Evolutionary conservation across 2,113 vertebrate species (phyloP).

Genomic region (Leucoraja erinaceus): DNA sequence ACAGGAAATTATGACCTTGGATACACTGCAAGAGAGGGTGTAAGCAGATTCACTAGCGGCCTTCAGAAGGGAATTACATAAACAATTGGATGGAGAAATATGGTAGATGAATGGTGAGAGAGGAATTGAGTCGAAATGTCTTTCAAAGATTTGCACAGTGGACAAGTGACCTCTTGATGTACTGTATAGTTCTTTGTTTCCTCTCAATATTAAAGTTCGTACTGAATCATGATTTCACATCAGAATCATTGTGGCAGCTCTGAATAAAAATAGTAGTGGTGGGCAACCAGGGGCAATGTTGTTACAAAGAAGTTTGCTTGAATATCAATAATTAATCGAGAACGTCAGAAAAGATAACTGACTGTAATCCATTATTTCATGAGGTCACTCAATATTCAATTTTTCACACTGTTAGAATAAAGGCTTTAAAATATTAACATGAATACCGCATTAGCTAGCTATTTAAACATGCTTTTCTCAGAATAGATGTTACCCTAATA

Average conservation of each 20-base stretch:
- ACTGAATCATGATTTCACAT: constrained; percentile 1
- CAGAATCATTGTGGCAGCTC: background rate
- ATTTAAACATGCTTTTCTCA: background rate
- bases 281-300: background rate
- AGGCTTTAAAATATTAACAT: background rate
- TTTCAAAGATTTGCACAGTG: background rate
- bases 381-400: background rate
- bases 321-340: background rate
- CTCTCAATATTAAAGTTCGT: background rate
- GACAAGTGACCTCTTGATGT: background rate
- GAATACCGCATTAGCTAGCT: background rate
- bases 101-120: background rate
- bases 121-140: background rate
- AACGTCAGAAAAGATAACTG: background rate
- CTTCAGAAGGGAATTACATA: background rate
- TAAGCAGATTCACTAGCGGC: too few relatives aligned
- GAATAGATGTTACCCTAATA: background rate
- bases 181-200: background rate
- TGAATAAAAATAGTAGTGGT: background rate
- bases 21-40: too few relatives aligned
- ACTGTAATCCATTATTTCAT: background rate
- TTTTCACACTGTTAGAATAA: background rate
- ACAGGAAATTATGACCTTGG: too few relatives aligned
- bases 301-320: background rate
- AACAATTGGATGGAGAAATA: background rate